A percentile compares a stretch with the other conserved stretches of the same genome.
Evolutionary conservation across 2,797 vertebrate species (phyloP).

Genomic region (Anniella stebbinsi): DNA sequence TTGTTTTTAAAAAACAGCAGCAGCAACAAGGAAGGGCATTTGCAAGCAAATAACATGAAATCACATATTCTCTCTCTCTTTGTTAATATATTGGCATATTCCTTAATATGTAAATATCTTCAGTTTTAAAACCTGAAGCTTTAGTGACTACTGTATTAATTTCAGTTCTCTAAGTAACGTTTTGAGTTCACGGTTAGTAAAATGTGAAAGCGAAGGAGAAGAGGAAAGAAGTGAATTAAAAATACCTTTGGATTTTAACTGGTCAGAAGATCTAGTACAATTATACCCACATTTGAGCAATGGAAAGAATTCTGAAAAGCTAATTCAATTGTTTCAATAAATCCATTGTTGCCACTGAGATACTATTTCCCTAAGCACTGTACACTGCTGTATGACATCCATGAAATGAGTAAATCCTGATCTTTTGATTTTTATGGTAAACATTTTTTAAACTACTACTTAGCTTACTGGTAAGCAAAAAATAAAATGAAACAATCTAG

Average conservation of each 20-base stretch:
- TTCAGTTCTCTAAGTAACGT: not conserved
- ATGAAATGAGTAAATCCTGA: conserved; percentile 38
- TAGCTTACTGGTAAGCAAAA: conserved; percentile 25
- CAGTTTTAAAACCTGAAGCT: not conserved
- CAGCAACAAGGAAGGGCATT: not conserved
- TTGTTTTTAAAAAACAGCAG: not conserved
- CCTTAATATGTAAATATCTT: not conserved
- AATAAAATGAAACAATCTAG: conserved; percentile 37
- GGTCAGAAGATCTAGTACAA: conserved; percentile 22
- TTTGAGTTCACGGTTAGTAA: not conserved
- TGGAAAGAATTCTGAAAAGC: conserved; percentile 39
- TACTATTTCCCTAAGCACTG: conserved; percentile 26
- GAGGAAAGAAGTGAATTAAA: conserved; percentile 23
- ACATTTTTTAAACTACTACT: conserved; percentile 52
- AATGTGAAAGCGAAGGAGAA: not conserved
- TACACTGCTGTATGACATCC: conserved; percentile 22
- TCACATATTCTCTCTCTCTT: not conserved
- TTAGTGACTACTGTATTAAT: not conserved
- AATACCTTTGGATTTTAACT: not conserved
- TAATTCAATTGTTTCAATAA: conserved; percentile 22
- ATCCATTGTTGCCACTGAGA: conserved; percentile 16
- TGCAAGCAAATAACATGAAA: conserved; percentile 4
- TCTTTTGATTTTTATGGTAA: conserved; percentile 46
- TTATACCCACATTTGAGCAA: conserved; percentile 9
- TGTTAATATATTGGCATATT: not conserved